These are phyloP conservation scores for Conus betulinus DNA, from an alignment of 1,140 invertebrate species.

Conservation along the genomic window DNA sequence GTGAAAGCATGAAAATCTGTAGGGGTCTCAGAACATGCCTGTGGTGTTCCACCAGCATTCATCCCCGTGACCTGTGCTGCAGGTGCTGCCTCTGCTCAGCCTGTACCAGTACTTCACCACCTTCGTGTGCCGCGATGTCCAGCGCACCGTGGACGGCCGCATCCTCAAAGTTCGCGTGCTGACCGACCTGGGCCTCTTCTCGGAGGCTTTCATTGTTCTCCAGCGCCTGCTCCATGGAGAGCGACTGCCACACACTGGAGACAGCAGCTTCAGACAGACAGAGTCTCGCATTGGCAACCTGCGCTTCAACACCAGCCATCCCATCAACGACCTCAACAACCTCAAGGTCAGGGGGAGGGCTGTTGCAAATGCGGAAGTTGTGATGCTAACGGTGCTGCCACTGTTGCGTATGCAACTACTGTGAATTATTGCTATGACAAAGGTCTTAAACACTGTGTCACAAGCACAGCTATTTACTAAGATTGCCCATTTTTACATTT, in stretches of 20 bases:
- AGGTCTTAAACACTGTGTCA: background rate
- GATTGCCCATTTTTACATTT: too few species aligned
- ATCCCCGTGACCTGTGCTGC: background rate
- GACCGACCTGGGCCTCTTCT: constrained; percentile 69
- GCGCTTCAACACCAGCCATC: constrained; percentile 67
- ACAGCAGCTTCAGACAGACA: constrained; percentile 69
- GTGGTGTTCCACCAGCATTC: too few species aligned
- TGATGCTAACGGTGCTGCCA: too few species aligned
- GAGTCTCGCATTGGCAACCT: constrained; percentile 60
- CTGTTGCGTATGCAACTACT: too few species aligned
- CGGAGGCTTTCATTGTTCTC: constrained; percentile 68
- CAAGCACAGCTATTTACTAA: background rate
- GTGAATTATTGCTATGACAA: too few species aligned
- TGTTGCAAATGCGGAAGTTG: too few species aligned
- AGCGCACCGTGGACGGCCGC: constrained; percentile 71
- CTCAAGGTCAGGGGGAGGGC: constrained; percentile 57
- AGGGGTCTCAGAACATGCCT: too few species aligned
- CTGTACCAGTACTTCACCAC: constrained; percentile 73
- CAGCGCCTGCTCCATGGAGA: constrained; percentile 73
- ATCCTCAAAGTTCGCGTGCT: constrained; percentile 71
- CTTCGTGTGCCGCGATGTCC: constrained; percentile 72
- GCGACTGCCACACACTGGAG: constrained; percentile 71
- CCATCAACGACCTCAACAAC: constrained; percentile 65
- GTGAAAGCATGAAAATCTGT: too few species aligned
- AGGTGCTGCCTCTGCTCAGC: constrained; percentile 73